A percentile compares a stretch with the other conserved stretches of the same genome.
Conservation (phyloP, 2,888 invertebrate genomes). For the Xylocampa areola region DNA sequence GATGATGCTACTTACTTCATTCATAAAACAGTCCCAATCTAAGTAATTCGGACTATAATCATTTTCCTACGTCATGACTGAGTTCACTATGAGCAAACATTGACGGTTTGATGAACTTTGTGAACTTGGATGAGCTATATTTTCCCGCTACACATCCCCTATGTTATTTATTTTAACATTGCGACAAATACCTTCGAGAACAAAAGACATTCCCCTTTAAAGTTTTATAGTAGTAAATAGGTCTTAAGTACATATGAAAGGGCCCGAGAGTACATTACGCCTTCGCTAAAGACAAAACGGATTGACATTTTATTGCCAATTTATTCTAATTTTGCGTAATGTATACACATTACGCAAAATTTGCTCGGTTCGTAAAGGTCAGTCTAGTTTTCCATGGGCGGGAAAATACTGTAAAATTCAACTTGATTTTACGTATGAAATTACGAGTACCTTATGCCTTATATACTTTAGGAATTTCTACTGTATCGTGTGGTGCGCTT, state of each 20-base stretch:
- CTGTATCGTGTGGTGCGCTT: too few species aligned
- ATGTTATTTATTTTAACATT: conserved; percentile 2
- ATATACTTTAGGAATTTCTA: too few species aligned
- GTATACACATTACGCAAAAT: too few species aligned
- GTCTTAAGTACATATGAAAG: neutral
- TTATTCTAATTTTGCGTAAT: neutral
- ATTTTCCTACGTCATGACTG: neutral
- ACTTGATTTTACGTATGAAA: neutral
- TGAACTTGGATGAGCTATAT: neutral
- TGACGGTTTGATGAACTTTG: neutral
- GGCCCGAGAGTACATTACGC: neutral
- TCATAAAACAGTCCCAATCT: conserved; percentile 18
- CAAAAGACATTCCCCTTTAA: too few species aligned
- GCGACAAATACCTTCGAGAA: too few species aligned
- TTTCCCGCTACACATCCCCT: neutral
- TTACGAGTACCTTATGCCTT: too few species aligned
- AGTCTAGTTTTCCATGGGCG: conserved; percentile 7
- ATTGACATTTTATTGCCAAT: neutral
- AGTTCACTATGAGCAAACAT: neutral
- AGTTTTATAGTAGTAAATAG: neutral
- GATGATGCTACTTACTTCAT: conserved; percentile 10
- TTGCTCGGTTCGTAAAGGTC: conserved; percentile 10
- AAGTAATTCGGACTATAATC: conserved; percentile 16
- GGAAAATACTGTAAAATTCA: conserved; percentile 7
- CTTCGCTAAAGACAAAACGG: neutral